Evolutionary conservation across 2,888 invertebrate species (phyloP).

Genomic region (Elgonia sp.): DNA sequence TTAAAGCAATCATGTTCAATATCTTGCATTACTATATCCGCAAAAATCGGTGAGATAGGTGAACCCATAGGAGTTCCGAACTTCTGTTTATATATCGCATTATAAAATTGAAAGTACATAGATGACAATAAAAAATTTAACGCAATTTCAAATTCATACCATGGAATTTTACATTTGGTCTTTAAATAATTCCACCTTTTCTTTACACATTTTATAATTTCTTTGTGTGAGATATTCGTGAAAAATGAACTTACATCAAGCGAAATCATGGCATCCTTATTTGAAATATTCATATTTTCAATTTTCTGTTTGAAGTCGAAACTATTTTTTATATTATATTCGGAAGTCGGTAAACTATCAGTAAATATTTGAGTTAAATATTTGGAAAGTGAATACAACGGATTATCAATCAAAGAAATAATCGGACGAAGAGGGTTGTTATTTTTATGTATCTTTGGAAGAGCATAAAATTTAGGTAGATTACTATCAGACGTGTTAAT

Average conservation of each 20-base stretch:
- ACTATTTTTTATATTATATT: constrained; percentile 32
- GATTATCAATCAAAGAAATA: constrained; percentile 24
- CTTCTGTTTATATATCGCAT: constrained; percentile 16
- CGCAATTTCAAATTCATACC: constrained; percentile 17
- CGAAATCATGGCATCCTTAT: not conserved
- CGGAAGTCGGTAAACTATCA: not conserved
- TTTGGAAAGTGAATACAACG: constrained; percentile 26
- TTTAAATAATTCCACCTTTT: constrained; percentile 16
- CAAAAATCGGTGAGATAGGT: constrained; percentile 19
- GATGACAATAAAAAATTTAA: not conserved
- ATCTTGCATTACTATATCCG: constrained; percentile 30
- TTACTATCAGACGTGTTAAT: constrained; percentile 3
- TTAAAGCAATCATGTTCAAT: constrained; percentile 17
- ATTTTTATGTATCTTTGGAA: constrained; percentile 35
- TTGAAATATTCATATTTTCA: not conserved
- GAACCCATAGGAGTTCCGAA: constrained; percentile 24
- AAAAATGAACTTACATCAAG: constrained; percentile 18
- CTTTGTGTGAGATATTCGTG: constrained; percentile 25
- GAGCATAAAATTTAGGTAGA: constrained; percentile 25
- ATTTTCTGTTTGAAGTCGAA: constrained; percentile 14
- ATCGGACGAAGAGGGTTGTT: constrained; percentile 16
- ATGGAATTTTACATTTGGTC: constrained; percentile 9
- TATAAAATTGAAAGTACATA: constrained; percentile 14
- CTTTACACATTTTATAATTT: constrained; percentile 13
- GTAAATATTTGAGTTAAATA: constrained; percentile 6